These are phyloP conservation scores for Andrena minutula DNA, from an alignment of 2,888 invertebrate genomes.

Conservation along the genomic window DNA sequence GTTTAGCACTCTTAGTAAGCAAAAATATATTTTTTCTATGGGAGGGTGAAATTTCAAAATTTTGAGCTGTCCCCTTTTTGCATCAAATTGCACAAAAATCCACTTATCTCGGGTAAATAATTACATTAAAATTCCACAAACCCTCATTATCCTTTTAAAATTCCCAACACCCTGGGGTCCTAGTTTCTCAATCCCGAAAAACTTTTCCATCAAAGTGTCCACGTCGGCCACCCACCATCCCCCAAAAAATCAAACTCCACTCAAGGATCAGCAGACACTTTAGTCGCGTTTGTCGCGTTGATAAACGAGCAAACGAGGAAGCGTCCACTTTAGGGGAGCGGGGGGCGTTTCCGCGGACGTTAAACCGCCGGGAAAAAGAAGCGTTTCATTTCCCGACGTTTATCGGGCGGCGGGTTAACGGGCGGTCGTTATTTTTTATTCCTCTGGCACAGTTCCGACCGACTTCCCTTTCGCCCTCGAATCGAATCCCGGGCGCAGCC, in stretches of 20 bases:
- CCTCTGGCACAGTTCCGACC: slow-evolving; percentile 57
- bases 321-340: slow-evolving; percentile 52
- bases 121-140: too few relatives aligned
- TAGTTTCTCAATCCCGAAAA: too few relatives aligned
- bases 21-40: too few relatives aligned
- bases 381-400: slow-evolving; percentile 76
- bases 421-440: slow-evolving; percentile 76
- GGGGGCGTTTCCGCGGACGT: slow-evolving; percentile 66
- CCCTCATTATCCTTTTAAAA: too few relatives aligned
- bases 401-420: slow-evolving; percentile 58
- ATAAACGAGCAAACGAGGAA: slow-evolving; percentile 59
- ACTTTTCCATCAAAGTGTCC: not conserved
- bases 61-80: too few relatives aligned
- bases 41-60: too few relatives aligned
- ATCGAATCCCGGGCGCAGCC: not conserved
- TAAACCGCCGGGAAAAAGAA: slow-evolving; percentile 56
- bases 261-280: slow-evolving; percentile 11
- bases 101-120: too few relatives aligned
- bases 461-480: slow-evolving; percentile 10
- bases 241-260: slow-evolving; percentile 27
- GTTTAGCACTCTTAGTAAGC: too few relatives aligned
- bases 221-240: not conserved
- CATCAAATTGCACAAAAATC: too few relatives aligned
- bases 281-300: slow-evolving; percentile 34
- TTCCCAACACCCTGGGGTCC: too few relatives aligned